Percentiles rank a stretch among this genome's conserved stretches.
These are phyloP conservation scores for Styela plicata DNA, from an alignment of 23 tunicate genomes.

Conservation along the genomic window DNA sequence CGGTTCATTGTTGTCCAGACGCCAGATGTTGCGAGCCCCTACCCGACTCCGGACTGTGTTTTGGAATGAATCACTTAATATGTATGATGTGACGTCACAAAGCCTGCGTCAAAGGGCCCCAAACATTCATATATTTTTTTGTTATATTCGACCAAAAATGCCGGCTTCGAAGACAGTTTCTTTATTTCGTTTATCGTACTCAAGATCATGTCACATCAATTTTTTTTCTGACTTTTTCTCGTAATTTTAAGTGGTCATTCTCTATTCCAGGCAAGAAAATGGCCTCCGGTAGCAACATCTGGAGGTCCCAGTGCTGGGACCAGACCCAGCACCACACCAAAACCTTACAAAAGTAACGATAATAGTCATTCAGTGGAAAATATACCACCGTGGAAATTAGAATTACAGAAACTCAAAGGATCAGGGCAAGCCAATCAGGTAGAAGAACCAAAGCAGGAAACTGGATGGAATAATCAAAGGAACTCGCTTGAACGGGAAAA, in stretches of 20 bases:
- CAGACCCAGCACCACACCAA: neutral
- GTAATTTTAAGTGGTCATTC: no score
- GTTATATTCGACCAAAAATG: no score
- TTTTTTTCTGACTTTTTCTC: neutral
- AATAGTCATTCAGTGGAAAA: neutral
- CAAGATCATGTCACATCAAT: no score
- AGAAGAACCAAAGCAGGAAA: neutral
- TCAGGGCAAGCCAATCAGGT: neutral
- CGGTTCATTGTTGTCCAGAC: no score
- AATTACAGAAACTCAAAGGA: neutral
- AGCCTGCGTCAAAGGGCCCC: no score
- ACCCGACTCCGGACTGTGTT: no score
- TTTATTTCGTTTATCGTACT: no score
- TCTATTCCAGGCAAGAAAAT: neutral
- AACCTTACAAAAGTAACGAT: neutral
- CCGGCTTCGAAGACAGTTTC: no score
- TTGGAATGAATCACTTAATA: no score
- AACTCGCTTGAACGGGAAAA: neutral
- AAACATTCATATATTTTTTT: no score
- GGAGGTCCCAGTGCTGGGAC: neutral
- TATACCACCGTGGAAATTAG: neutral
- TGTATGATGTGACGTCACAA: no score
- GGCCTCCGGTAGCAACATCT: neutral
- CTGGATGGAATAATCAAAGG: neutral
- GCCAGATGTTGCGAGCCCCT: no score